Base-by-base conservation (phyloP, 2,797 vertebrate genomes). In the Momotus momota region DNA sequence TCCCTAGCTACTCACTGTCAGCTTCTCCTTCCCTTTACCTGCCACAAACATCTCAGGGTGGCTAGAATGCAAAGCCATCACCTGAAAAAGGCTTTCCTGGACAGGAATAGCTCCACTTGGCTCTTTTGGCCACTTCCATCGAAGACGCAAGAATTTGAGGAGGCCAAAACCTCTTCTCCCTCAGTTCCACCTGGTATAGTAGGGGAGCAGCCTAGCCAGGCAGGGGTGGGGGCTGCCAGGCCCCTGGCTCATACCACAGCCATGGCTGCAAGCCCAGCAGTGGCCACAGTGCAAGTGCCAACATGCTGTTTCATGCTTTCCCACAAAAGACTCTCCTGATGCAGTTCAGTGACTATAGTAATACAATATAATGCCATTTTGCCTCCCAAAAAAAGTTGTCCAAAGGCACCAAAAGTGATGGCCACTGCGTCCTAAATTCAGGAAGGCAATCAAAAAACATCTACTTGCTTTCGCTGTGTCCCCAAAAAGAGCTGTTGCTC, bases 1-100 rank as follows among this genome's bases (percentile, higher is more conserved):
- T 35, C 35, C 38, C 73, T 20, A 18, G 19, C 10, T 86, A n/a
- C 54, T 71, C 29, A 58, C 22, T 45, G n/a, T 43, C 51, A 55
- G 38, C 43, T 84, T 61, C 62, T 67, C 9, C 26, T 51, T 75
- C 43, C 25, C 21, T 43, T 43, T 58, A 73, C n/a, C 69, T 35
- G 41, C 29, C 22, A 18, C 3, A 0, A 84, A 8, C 0, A 0
- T 21, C 77, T 65, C 27, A 23, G 23, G 4, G 26, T 9, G 29
- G 33, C 1, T 1, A 71, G 17, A 51, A 75, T 1, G 3, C 66
- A 75, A 73, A 82, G 31, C 25, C 64, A 75, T 6, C 27, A 61
- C 43, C 52, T 57, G 14, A 38, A 52, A 51, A 82, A 80, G 20
- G 9, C 15, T 40, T 35, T 66, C 38, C 64, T 62, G 7, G 40